These are phyloP conservation scores for Lamellibrachia satsuma DNA, from an alignment of 2,888 invertebrate species.

Conservation along the genomic window DNA sequence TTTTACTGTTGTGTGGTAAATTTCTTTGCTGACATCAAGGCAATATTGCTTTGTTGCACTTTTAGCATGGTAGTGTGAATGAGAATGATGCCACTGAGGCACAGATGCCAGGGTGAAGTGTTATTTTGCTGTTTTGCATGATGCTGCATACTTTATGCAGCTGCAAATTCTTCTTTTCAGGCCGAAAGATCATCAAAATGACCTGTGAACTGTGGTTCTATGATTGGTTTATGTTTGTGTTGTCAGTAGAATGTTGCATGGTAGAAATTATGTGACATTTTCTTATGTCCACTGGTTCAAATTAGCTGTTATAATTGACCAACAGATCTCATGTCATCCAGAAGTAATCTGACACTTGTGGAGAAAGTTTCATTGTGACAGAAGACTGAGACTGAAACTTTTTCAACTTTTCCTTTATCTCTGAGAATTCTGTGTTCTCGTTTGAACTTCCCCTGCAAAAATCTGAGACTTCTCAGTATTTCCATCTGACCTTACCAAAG, in stretches of 20 bases:
- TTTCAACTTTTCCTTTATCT: not conserved
- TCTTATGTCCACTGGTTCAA: not conserved
- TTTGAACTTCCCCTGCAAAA: not conserved
- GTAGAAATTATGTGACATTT: not conserved
- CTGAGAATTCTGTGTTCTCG: not conserved
- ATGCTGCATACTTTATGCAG: not conserved
- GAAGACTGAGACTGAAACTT: not conserved
- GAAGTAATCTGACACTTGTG: not conserved
- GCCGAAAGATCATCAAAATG: not conserved
- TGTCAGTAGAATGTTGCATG: not conserved
- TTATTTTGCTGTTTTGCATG: not conserved
- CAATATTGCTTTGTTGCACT: not conserved
- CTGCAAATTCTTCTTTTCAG: conserved; percentile 6
- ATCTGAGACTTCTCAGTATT: not conserved
- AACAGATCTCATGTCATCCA: not conserved
- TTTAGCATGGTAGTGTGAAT: not conserved
- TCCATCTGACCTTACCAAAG: not conserved
- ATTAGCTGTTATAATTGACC: too few relatives aligned
- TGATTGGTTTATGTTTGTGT: not conserved
- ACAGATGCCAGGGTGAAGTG: not conserved
- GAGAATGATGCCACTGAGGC: not conserved
- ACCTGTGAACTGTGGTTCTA: not conserved
- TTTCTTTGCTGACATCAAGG: not conserved
- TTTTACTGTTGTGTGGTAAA: not conserved
- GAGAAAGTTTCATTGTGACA: not conserved